Conservation (phyloP, 2,113 vertebrate species). For the Halichoerus grypus region DNA sequence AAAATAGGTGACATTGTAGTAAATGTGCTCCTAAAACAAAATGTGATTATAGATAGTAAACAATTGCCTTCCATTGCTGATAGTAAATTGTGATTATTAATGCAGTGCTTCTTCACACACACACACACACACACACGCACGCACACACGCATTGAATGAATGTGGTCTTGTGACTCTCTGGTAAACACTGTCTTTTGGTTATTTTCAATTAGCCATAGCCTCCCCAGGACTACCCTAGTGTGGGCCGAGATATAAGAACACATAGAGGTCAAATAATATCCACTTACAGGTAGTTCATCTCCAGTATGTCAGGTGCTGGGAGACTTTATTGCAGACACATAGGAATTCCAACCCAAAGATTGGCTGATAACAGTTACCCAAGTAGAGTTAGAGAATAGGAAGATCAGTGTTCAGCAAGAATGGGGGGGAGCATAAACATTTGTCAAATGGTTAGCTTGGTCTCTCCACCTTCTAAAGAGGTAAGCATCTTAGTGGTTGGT, state of each 20-base stretch:
- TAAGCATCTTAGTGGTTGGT: constrained; percentile 9
- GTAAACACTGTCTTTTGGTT: background rate
- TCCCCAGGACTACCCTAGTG: background rate
- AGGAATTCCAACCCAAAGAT: background rate
- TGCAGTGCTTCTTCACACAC: background rate
- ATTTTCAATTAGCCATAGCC: background rate
- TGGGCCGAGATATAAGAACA: background rate
- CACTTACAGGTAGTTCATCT: background rate
- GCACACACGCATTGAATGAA: background rate
- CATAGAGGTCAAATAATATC: background rate
- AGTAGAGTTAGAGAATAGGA: background rate
- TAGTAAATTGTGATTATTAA: background rate
- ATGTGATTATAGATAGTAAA: background rate
- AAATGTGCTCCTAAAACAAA: constrained; percentile 9
- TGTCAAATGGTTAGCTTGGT: background rate
- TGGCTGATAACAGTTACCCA: background rate
- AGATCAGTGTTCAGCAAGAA: background rate
- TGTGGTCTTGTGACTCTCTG: background rate
- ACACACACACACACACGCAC: background rate
- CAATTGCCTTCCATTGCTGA: background rate
- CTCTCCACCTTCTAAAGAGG: constrained; percentile 2
- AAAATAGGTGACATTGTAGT: background rate
- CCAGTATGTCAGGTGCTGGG: background rate
- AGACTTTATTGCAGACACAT: background rate
- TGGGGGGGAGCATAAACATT: background rate